Base-by-base conservation (phyloP, 2,113 vertebrate species). In the Gila orcuttii region DNA sequence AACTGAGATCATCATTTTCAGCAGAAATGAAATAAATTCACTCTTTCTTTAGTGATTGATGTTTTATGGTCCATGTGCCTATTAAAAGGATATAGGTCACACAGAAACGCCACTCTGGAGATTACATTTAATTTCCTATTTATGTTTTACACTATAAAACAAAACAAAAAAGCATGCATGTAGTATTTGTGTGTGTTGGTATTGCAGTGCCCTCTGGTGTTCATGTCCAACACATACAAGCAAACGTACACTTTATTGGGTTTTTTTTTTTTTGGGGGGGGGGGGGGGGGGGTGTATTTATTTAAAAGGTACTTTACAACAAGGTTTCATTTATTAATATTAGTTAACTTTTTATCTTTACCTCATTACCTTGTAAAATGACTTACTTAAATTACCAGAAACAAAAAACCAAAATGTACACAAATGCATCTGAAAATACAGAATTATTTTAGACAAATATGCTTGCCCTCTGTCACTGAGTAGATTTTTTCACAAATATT, bases 161-260 rank as follows among this genome's bases (percentile, higher is more conserved):
- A 42, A 42, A 42, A 36, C 33, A 33, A 33, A 39, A 42, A 42
- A 42, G 39, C 39, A 42, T 17, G 15, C 13, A 50, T 47, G 45
- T 52, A 6, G 4, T 28, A 28, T 57, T 64, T 45, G 2, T 42
- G 60, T 62, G 25, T 12, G 11, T 25, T 86, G 82, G 75, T 79
- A 50, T 36, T 15, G 64, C 7, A 86, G 87, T 83, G 75, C 87
- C 85, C 85, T 86, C 87, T 84, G 62, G 81, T 86, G 87, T 68
- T 86, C 31, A 50, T 68, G n/a, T 80, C n/a, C 31, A 73, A 17
- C n/a, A 71, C 25, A 31, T 6, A 57, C 15, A 42, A 36, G 21
- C 78, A 64, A 8, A 9, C 3, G 23, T 9, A 68, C 19, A 19
- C 15, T 36, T 33, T 45, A n/a, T 12, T 74, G 69, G n/a, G n/a